These are phyloP conservation scores for Megaptera novaeangliae DNA, from an alignment of 2,113 vertebrate species.

Conservation along the genomic window DNA sequence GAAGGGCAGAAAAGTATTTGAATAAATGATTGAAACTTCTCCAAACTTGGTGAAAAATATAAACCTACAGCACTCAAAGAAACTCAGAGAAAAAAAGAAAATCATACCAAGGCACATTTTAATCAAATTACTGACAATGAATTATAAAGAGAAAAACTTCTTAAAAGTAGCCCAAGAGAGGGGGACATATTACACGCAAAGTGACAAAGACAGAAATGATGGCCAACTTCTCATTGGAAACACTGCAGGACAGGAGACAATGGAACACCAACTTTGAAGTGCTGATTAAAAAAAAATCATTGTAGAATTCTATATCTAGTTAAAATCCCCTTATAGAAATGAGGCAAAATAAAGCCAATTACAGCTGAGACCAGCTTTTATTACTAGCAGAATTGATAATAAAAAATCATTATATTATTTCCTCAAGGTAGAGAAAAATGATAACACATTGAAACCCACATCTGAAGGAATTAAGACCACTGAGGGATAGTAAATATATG, in stretches of 20 bases:
- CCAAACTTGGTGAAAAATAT: not conserved
- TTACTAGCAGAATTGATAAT: not conserved
- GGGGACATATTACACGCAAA: not conserved
- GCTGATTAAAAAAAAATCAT: not conserved
- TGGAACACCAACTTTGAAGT: not conserved
- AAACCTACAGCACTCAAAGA: not conserved
- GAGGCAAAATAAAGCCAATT: not conserved
- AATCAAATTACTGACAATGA: not conserved
- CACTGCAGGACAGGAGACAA: not conserved
- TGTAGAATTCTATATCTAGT: not conserved
- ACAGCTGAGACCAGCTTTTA: not conserved
- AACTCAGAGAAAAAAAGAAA: not conserved
- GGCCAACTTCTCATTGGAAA: not conserved
- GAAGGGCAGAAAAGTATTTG: not conserved
- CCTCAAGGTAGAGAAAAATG: not conserved
- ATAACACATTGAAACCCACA: not conserved
- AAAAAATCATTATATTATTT: not conserved
- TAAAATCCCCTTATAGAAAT: not conserved
- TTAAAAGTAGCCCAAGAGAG: not conserved
- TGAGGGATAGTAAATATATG: not conserved
- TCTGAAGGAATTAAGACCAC: not conserved
- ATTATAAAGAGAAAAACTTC: not conserved
- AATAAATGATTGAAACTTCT: not conserved
- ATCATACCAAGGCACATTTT: not conserved
- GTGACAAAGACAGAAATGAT: not conserved